Percentiles rank a stretch among this genome's conserved stretches.
Conservation (phyloP, 2,113 vertebrate species). For the Ancistrus triradiatus region DNA sequence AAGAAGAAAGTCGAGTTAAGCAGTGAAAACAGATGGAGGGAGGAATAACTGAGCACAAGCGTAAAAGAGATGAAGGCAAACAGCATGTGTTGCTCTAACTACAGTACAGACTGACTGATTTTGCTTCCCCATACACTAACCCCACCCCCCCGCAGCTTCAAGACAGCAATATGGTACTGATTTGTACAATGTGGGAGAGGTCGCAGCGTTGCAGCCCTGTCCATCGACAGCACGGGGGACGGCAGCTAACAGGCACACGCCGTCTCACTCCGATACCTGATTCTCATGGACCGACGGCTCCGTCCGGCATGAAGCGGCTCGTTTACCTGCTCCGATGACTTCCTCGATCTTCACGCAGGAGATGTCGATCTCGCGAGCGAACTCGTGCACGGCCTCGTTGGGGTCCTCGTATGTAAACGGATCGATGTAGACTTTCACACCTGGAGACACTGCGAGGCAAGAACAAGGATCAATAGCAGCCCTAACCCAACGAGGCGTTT, state of each 20-base stretch:
- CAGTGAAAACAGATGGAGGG: slow-evolving; percentile 30
- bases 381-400: slow-evolving; percentile 93
- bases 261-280: neutral
- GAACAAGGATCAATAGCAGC: neutral
- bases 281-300: neutral
- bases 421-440: slow-evolving; percentile 97
- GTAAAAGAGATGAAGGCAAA: slow-evolving; percentile 58
- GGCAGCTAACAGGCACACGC: no score
- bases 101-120: neutral
- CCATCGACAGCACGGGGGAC: no score
- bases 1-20: slow-evolving; percentile 33
- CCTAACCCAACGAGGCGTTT: no score
- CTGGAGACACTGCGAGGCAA: slow-evolving; percentile 79
- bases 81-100: slow-evolving; percentile 53
- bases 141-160: no score
- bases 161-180: no score
- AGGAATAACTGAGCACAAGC: slow-evolving; percentile 49
- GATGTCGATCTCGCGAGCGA: slow-evolving; percentile 97
- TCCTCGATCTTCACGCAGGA: slow-evolving; percentile 98
- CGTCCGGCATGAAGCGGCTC: slow-evolving; percentile 3
- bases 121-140: neutral
- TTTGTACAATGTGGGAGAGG: no score
- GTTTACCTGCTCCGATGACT: slow-evolving; percentile 95
- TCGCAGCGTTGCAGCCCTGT: no score
- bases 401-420: slow-evolving; percentile 98